Base-by-base conservation (phyloP, 2,797 vertebrate genomes). In the Typhlichthys eigenmanni region DNA sequence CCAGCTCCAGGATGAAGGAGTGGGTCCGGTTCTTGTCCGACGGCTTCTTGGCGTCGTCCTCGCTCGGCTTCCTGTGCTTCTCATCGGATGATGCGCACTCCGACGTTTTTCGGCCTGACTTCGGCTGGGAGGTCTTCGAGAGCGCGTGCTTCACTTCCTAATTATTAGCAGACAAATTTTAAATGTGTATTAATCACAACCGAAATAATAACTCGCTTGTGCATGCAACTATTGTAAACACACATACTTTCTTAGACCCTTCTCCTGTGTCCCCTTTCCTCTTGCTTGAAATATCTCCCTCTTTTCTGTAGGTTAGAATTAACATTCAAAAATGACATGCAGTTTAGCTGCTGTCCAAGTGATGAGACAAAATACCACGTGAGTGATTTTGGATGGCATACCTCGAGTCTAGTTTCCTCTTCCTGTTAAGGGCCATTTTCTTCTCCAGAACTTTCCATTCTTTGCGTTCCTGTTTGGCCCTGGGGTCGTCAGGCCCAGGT, bases 371-470 rank as follows among this genome's bases (percentile, higher is more conserved):
- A 43, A 43, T 10, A 8, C 8, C 7, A 43, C 9, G 1, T 1
- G 8, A 8, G 8, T 43, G 38, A 43, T 43, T 43, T 62, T 29
- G 4, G 13, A 47, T 7, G 5, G 65, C 71, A 7, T 52, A 98
- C 98, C 95, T 94, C 7, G 93, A 94, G 79, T 95, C 92, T 67
- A 94, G 94, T 75, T 94, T 98, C 79, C 95, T 93, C 90, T 94
- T 97, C 81, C 94, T 94, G 89, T 92, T 99, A 71, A 98, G 86
- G 13, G 97, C 97, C 84, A 98, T 95, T 82, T 99, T 99, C 76
- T 99, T 99, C 86, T 99, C 97, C 84, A 99, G 91, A 85, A 98
- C 94, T 71, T 97, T 97, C 75, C 91, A 92, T 79, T 98, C 96
- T 87, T 99, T 99, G 64, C 96, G 94, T 16, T 93, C 96, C 78